A percentile compares a stretch with the other conserved stretches of the same genome.
These are phyloP conservation scores for Holacanthus passer DNA, from an alignment of 2,113 vertebrate species.

Conservation along the genomic window DNA sequence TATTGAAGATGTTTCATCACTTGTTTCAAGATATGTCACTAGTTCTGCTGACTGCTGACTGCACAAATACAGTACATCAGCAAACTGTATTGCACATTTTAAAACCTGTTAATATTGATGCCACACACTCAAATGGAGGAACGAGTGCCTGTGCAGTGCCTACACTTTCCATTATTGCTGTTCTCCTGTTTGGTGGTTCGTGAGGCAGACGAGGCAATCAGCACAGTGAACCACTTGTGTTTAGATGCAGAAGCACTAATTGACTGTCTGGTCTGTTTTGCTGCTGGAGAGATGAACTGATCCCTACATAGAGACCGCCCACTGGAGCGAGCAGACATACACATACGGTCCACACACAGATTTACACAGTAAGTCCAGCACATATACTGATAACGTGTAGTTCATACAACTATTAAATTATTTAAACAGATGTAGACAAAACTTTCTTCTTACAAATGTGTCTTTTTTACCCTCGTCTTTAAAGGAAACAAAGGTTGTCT, in stretches of 20 bases:
- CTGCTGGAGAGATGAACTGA: conserved; percentile 58
- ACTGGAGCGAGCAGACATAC: conserved; percentile 26
- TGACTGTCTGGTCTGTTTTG: conserved; percentile 62
- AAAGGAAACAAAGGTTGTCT: background rate
- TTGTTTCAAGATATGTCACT: background rate
- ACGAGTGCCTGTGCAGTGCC: conserved; percentile 52
- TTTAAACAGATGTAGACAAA: background rate
- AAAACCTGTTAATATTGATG: conserved; percentile 45
- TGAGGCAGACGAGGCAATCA: conserved; percentile 72
- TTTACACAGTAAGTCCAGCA: background rate
- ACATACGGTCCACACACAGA: conserved; percentile 10
- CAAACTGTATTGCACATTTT: conserved; percentile 13
- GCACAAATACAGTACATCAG: background rate
- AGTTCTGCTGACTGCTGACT: background rate
- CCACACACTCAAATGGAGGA: conserved; percentile 38
- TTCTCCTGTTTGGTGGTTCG: conserved; percentile 41
- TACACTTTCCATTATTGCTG: conserved; percentile 66
- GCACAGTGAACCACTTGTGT: conserved; percentile 65
- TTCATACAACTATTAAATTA: background rate
- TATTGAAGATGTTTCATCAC: background rate
- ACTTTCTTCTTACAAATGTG: no score
- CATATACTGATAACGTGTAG: background rate
- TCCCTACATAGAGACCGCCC: conserved; percentile 42
- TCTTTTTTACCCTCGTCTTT: background rate
- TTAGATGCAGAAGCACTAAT: conserved; percentile 64